Base-by-base conservation (phyloP, 2,113 vertebrate species). In the Mandrillus leucophaeus region DNA sequence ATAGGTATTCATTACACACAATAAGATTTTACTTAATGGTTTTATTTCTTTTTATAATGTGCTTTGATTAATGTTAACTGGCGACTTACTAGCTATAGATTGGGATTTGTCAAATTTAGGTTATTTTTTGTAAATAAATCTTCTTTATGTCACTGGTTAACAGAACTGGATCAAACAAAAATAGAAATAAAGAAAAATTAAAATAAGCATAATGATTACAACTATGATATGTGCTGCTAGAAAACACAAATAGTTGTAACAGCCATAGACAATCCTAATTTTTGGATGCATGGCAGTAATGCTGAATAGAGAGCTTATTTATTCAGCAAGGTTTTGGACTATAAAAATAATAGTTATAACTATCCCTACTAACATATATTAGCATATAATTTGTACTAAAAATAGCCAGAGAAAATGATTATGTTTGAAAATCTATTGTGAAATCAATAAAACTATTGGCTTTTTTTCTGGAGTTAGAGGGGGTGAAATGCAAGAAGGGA, bases 301-400 rank as follows among this genome's bases (percentile, higher is more conserved):
- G 10, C 43, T 88, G 43, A 85, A 50, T 78, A 45, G 14, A 66
- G 18, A 86, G 14, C 12, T 97, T 55, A 30, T 5, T 79, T 43
- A 23, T 84, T 88, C 32, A 91, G 52, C 43, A 96, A 94, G 45
- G 8, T 38, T 87, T 12, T 86, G 48, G 0, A 0, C 27, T 90
- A 78, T 78, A 93, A 98, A 78, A 59, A 70, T 75, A 97, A 87
- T 30, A 89, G 52, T 70, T 85, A 57, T 84, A 95, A 88, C 35
- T 90, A 92, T 3, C 11, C 27, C 12, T 95, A 84, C 66, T 87
- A 85, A 96, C 38, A 89, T 73, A 57, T 35, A 96, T 96, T 93
- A 94, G 14, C 66, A 96, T 95, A 96, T n/a, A 5, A 83, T 92
- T 96, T 97, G 35, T 20, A 96, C 30, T 88, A 2, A 52, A 96